phyloP scores from a whole-genome alignment of 1,140 invertebrate species.

The Papilio polyxenes region DNA sequence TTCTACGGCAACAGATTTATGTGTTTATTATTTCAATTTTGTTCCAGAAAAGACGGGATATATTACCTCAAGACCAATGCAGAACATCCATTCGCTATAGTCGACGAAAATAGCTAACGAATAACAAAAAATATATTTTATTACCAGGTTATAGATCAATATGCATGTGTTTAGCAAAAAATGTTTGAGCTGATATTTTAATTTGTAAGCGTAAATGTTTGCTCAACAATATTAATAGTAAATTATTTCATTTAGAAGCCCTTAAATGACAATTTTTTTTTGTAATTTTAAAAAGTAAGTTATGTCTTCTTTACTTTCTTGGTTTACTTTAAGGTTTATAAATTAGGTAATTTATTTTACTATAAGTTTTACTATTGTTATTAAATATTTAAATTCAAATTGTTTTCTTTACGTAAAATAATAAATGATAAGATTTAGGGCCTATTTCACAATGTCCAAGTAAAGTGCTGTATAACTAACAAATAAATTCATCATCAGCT shows the following conservation, averaged over 20 bases:
- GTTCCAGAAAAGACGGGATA: slow-evolving; percentile 76
- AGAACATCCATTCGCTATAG: slow-evolving; percentile 69
- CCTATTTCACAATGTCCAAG: too few relatives aligned
- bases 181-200: not conserved
- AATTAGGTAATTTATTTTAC: not conserved
- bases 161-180: not conserved
- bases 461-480: too few relatives aligned
- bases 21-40: slow-evolving; percentile 52
- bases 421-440: not conserved
- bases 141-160: not conserved
- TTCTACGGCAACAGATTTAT: not conserved
- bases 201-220: not conserved
- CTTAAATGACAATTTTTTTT: too few relatives aligned
- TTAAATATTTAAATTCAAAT: not conserved
- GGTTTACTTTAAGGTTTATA: not conserved
- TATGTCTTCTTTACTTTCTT: not conserved
- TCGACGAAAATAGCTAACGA: slow-evolving; percentile 45
- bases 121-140: not conserved
- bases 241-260: not conserved
- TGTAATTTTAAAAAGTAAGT: not conserved
- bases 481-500: too few relatives aligned
- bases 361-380: slow-evolving; percentile 3
- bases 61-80: slow-evolving; percentile 75
- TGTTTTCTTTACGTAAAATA: not conserved
- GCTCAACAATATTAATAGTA: slow-evolving; percentile 10